Conservation (phyloP, 2,797 vertebrate species). For the Microctenopoma lineatum region DNA sequence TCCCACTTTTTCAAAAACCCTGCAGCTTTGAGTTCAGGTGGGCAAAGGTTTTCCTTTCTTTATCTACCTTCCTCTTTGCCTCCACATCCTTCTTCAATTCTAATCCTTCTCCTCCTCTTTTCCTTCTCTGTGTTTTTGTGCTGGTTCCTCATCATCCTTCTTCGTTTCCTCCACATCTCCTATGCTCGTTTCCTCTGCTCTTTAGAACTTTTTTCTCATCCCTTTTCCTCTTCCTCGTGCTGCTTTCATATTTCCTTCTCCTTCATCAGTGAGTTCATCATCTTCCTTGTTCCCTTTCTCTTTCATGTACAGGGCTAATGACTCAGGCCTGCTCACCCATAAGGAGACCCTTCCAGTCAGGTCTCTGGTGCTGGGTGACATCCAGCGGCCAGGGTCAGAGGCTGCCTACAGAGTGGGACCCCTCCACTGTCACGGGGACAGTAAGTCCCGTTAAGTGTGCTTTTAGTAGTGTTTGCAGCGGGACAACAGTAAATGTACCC, state of each 20-base stretch:
- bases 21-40: conserved; percentile 18
- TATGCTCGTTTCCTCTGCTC: not conserved
- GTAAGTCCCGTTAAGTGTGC: conserved; percentile 80
- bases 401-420: conserved; percentile 92
- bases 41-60: not conserved
- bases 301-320: conserved; percentile 84
- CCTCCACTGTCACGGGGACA: conserved; percentile 91
- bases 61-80: not conserved
- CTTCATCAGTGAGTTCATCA: not conserved
- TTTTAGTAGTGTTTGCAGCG: not conserved
- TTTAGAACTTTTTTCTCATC: not conserved
- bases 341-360: conserved; percentile 93
- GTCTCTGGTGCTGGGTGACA: conserved; percentile 90
- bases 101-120: not conserved
- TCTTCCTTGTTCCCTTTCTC: not conserved
- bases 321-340: conserved; percentile 91
- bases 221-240: not conserved
- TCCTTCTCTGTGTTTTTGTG: too few relatives aligned
- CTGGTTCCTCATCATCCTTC: not conserved
- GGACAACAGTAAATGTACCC: too few relatives aligned
- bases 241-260: too few relatives aligned
- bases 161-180: not conserved
- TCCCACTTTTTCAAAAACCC: conserved; percentile 9
- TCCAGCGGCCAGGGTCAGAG: conserved; percentile 88
- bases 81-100: too few relatives aligned